phyloP scores from a whole-genome alignment of 2,113 vertebrate species.

The Ia io region DNA sequence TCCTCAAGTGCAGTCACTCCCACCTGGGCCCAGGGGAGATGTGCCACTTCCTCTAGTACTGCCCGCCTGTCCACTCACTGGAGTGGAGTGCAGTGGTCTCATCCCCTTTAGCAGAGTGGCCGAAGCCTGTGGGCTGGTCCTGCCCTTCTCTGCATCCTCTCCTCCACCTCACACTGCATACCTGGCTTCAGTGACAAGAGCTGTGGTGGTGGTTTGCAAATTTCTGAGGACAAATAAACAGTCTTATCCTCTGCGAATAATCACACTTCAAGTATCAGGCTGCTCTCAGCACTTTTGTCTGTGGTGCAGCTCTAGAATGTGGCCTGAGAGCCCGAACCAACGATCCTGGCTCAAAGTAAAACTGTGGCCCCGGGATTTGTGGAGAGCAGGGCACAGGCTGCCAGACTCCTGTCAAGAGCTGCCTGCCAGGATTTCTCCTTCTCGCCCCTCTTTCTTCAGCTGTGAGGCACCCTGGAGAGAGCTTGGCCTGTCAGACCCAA shows the following conservation, averaged over 20 bases:
- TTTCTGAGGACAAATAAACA: background rate
- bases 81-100: background rate
- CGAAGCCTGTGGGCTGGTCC: background rate
- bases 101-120: background rate
- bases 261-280: background rate
- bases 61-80: background rate
- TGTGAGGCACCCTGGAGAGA: background rate
- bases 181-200: background rate
- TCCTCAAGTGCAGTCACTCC: background rate
- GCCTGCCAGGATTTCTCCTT: background rate
- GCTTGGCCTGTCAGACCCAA: background rate
- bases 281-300: background rate
- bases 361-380: background rate
- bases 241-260: background rate
- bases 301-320: background rate
- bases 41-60: background rate
- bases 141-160: background rate
- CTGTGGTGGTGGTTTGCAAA: background rate
- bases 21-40: background rate
- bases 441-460: background rate
- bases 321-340: background rate
- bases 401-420: background rate
- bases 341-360: background rate
- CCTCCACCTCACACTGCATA: background rate
- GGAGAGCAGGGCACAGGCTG: background rate